These are phyloP conservation scores for Cathartes aura DNA, from an alignment of 2,113 vertebrate genomes.

Conservation along the genomic window DNA sequence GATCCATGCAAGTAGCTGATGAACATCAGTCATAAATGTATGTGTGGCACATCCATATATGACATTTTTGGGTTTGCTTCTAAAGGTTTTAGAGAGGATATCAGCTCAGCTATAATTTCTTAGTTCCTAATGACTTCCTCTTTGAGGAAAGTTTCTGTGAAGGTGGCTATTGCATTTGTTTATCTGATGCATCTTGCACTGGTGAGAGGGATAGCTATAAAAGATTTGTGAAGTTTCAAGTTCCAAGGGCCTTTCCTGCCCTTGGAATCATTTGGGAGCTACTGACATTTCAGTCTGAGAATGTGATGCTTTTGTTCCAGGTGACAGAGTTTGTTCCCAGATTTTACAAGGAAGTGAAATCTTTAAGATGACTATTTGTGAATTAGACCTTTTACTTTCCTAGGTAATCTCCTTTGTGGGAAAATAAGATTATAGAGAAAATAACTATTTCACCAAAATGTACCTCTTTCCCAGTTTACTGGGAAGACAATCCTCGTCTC, in stretches of 20 bases:
- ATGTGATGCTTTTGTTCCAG: neutral
- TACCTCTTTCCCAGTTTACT: neutral
- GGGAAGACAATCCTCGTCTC: neutral
- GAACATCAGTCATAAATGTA: neutral
- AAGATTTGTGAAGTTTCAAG: fast-evolving
- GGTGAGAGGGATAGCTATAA: neutral
- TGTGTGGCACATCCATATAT: neutral
- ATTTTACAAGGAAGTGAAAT: neutral
- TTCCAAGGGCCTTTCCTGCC: neutral
- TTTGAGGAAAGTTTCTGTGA: neutral
- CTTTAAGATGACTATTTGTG: neutral
- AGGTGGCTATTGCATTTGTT: neutral
- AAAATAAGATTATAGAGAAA: neutral
- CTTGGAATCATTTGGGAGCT: neutral
- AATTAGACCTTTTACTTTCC: neutral
- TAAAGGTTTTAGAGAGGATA: neutral
- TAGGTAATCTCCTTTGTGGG: neutral
- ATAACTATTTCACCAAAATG: neutral
- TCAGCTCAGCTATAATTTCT: neutral
- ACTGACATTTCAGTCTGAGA: neutral
- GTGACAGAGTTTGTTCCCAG: neutral
- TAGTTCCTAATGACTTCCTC: neutral
- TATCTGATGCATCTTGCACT: neutral
- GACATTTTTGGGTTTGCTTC: neutral
- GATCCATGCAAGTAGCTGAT: neutral